Base-by-base conservation (phyloP, 2,888 invertebrate genomes). In the Ischnus inquisitorius region DNA sequence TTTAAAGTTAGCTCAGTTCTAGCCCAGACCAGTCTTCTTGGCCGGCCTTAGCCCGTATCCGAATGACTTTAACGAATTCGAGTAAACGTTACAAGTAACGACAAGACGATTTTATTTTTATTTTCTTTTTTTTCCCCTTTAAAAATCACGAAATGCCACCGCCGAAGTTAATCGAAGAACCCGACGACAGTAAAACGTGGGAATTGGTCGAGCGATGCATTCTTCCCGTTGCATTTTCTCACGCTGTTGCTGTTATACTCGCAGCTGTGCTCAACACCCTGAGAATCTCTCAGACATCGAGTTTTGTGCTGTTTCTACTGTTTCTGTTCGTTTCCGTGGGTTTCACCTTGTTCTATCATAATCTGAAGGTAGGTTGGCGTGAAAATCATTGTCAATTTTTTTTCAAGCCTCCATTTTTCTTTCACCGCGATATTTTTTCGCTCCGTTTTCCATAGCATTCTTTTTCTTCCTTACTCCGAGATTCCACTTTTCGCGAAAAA, bases 311-410 rank as follows among this genome's bases (percentile, higher is more conserved):
- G 19, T 97, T 97, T 93, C 95, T 97, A 43, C 96, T 97, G 95
- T 96, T 97, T 92, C 86, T 93, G 64, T 94, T 96, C 69, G 95
- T 97, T 90, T 96, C 96, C 69, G 95, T 96, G 84, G 97, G 97
- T 34, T 96, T 96, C 2, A 96, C 97, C 10, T 95, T 97, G 93
- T 97, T 97, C 94, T 97, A 97, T 94, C 97, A 97, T 91, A 97
- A 97, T 91, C 94, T 97, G 68, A 97, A 97, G 96, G 97, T 97
- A 94, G 95, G 62, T 68, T 46, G 25, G 3, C 34, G 62, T 39
- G 62, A 16, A 5, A 34, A 62, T 62, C n/a, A 62, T 8, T 62
- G 8, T 2, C n/a, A 16, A 39, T 28, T 10, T 28, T 22, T 57
- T 62, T 22, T 3, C 16, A 19, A 19, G 22, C 5, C 16, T 14